Evolutionary conservation across 2,797 vertebrate species (phyloP), one percentile per base, ranked within the genome.

Genomic region (Cetoscarus ocellatus): DNA sequence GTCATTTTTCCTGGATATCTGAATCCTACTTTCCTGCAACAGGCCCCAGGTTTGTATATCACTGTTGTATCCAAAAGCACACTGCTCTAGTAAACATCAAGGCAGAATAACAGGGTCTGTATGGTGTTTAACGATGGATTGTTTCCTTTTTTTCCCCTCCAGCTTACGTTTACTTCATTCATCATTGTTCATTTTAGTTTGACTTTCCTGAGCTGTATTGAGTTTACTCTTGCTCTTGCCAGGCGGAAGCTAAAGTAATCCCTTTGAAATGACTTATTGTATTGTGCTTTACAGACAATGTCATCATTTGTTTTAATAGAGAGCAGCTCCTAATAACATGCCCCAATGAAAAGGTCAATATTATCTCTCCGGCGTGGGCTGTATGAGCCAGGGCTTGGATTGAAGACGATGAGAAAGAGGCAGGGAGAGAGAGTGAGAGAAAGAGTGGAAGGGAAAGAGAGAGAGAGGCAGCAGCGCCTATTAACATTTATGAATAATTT

Each of bases 401-500:
- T 77, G 71, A 73, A 80, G 76, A 76, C 43, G 67, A 70, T 35
- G 63, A 76, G 40, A 39, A 54, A 52, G 47, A 61, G 44, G 6
- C 10, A 43, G 39, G 42, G 27, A 34, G 71, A 40, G 42, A 61
- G n/a, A 56, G 50, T 51, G 12, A 39, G 47, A 17, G 38, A 36
- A 38, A 27, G 17, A 19, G 60, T 48, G 70, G 59, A 40, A 55
- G 60, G 36, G 60, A 51, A 40, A 65, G 47, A 45, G 13, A 66
- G 36, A 47, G 56, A 19, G 43, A 62, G 65, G 59, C 19, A 51
- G 67, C 60, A 68, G 56, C 18, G 66, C 82, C 86, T 91, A 91
- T 92, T 93, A 92, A 91, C 88, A 92, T 94, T 86, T 82, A 92
- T 92, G 90, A 93, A 92, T 93, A 93, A 93, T 93, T 92, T 84